A percentile compares a stretch with the other conserved stretches of the same genome.
Evolutionary conservation across 2,113 vertebrate species (phyloP).

Genomic region (Paracanthobrama guichenoti): DNA sequence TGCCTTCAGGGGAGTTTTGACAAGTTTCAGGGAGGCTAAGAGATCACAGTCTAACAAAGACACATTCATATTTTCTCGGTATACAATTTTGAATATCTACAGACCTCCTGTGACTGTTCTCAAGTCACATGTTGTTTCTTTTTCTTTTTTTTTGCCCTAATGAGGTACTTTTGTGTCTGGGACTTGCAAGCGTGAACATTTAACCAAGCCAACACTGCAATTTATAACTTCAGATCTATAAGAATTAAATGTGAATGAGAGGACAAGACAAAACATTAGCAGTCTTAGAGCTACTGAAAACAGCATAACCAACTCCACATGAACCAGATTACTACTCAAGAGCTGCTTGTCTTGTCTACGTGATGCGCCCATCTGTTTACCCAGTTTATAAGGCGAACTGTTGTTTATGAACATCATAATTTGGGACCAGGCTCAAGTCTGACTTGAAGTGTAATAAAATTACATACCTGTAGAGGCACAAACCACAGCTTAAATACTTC

Average conservation of each 20-base stretch:
- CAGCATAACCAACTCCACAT: conserved; percentile 38
- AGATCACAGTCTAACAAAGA: neutral
- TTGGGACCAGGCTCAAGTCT: neutral
- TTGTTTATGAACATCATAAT: neutral
- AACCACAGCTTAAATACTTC: neutral
- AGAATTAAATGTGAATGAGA: neutral
- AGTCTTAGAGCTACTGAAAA: conserved; percentile 33
- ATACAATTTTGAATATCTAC: neutral
- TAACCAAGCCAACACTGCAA: neutral
- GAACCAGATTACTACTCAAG: conserved; percentile 34
- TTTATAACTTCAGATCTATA: neutral
- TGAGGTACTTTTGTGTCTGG: neutral
- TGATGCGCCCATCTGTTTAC: neutral
- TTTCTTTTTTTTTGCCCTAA: neutral
- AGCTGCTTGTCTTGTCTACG: neutral
- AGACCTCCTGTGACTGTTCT: neutral
- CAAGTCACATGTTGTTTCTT: neutral
- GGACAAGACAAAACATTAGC: neutral
- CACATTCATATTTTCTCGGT: neutral
- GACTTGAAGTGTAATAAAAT: neutral
- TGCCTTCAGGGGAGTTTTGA: neutral
- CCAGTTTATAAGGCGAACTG: neutral
- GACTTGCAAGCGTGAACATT: neutral
- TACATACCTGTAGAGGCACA: neutral
- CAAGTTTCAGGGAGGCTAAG: neutral